Conservation (phyloP, 2,797 vertebrate genomes). For the Neosilurus mollespiculum region DNA sequence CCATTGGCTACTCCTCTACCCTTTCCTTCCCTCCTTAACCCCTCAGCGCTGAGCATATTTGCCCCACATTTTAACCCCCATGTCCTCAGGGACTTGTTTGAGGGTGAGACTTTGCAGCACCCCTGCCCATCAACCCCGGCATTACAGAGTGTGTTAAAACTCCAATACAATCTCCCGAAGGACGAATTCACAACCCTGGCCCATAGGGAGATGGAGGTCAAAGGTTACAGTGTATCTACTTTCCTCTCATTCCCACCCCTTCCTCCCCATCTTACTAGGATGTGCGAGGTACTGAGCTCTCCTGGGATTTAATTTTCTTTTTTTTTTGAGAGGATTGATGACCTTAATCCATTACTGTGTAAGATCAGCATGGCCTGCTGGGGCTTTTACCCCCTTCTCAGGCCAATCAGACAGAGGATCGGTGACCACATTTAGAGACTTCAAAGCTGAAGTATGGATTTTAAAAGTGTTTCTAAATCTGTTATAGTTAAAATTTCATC, state of each 20-base stretch:
- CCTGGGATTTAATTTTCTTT: background rate
- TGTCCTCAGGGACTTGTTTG: constrained; percentile 20
- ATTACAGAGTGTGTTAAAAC: constrained; percentile 26
- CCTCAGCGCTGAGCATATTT: background rate
- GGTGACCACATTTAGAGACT: background rate
- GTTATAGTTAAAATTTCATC: background rate
- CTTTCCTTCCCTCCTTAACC: background rate
- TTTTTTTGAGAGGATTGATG: constrained; percentile 22
- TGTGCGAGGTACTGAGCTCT: background rate
- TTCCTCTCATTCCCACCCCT: background rate
- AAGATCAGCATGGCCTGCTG: constrained; percentile 5
- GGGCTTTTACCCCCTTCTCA: background rate
- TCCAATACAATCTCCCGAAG: constrained; percentile 15
- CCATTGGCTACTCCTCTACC: constrained; percentile 19
- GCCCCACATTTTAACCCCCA: constrained; percentile 6
- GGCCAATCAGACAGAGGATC: background rate
- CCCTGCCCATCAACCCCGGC: background rate
- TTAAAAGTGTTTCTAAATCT: background rate
- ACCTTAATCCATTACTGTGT: constrained; percentile 32
- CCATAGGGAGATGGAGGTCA: constrained; percentile 19
- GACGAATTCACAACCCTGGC: constrained; percentile 24
- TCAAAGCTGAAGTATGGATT: background rate
- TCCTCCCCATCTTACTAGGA: background rate
- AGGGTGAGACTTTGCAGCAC: constrained; percentile 11
- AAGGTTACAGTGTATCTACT: constrained; percentile 22